Percentiles rank a stretch among this genome's conserved stretches.
Evolutionary conservation across 2,888 invertebrate species (phyloP).

Genomic region (Nemoura dubitans): DNA sequence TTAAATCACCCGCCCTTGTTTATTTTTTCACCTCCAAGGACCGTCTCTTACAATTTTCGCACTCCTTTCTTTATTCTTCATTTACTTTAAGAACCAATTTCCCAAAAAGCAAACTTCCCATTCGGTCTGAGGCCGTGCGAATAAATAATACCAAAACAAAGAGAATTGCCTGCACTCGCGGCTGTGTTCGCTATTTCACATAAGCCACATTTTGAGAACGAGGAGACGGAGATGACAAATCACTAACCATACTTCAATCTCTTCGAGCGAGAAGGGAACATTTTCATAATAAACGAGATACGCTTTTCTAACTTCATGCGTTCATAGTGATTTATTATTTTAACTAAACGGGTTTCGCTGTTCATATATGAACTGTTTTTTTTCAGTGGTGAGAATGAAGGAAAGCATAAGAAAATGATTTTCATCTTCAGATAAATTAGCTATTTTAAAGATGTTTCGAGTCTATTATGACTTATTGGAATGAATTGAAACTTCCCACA

Average conservation of each 20-base stretch:
- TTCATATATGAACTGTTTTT: not conserved
- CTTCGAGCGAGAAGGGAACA: not conserved
- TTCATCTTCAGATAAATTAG: no score
- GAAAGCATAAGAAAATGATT: no score
- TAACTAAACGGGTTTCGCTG: not conserved
- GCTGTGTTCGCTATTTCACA: not conserved
- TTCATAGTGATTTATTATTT: not conserved
- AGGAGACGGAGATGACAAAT: constrained; percentile 3
- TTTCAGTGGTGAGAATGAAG: no score
- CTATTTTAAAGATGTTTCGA: no score
- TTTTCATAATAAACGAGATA: not conserved
- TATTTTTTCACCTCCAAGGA: not conserved
- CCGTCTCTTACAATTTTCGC: not conserved
- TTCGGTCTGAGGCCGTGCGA: not conserved
- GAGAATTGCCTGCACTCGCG: not conserved
- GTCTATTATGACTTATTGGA: no score
- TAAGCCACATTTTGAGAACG: not conserved
- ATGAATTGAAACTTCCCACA: no score
- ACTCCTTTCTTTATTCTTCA: constrained; percentile 8
- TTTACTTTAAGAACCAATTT: constrained; percentile 8
- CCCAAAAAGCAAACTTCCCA: constrained; percentile 7
- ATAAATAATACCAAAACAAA: not conserved
- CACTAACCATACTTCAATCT: not conserved
- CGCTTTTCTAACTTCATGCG: not conserved
- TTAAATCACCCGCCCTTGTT: not conserved